Conservation (phyloP, 2,113 vertebrate genomes). For the Piliocolobus tephrosceles region DNA sequence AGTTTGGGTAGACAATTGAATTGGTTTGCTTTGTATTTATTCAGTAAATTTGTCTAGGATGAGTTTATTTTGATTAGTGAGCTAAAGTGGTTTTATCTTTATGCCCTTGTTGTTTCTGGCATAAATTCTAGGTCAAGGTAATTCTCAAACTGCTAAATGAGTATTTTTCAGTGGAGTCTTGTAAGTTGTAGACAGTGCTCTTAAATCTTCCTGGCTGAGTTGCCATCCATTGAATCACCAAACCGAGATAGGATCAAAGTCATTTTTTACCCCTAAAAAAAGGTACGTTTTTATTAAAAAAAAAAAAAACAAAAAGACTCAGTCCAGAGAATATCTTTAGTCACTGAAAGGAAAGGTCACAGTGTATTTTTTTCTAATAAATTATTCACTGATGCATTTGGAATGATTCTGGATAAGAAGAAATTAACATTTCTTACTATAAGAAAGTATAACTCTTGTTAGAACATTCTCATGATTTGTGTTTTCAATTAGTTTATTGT, state of each 20-base stretch:
- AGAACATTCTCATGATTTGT: conserved; percentile 23
- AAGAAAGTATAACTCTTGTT: conserved; percentile 46
- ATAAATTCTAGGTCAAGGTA: conserved; percentile 82
- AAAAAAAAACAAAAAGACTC: conserved; percentile 36
- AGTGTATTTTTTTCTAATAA: conserved; percentile 69
- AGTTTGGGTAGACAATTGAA: neutral
- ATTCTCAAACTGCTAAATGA: conserved; percentile 74
- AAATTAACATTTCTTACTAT: conserved; percentile 27
- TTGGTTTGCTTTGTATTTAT: conserved; percentile 38
- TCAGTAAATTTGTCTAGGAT: conserved; percentile 58
- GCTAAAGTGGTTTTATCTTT: conserved; percentile 62
- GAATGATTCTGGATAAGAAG: conserved; percentile 18
- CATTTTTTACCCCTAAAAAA: conserved; percentile 67
- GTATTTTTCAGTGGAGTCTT: conserved; percentile 67
- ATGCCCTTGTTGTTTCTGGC: conserved; percentile 65
- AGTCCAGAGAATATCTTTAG: conserved; percentile 61
- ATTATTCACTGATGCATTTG: conserved; percentile 21
- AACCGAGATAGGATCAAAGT: conserved; percentile 77
- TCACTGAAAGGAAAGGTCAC: conserved; percentile 78
- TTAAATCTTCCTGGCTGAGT: conserved; percentile 79
- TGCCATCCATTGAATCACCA: conserved; percentile 76
- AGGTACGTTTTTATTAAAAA: conserved; percentile 49
- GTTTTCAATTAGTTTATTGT: conserved; percentile 52
- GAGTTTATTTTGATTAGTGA: conserved; percentile 34
- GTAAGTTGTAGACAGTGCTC: conserved; percentile 44